These are phyloP conservation scores for Iphiclides podalirius DNA, from an alignment of 2,888 invertebrate species.

Conservation along the genomic window DNA sequence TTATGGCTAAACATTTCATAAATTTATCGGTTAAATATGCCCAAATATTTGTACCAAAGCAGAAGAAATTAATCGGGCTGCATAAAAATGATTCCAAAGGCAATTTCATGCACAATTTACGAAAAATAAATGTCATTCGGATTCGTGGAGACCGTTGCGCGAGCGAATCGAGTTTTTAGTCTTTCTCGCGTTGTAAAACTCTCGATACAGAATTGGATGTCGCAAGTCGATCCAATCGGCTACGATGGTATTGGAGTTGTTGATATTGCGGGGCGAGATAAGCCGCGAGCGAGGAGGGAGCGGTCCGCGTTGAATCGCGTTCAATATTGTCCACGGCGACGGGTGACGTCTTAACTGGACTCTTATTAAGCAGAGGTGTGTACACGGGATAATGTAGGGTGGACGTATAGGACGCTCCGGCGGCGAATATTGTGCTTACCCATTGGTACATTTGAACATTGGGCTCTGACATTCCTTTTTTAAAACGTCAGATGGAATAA, in stretches of 20 bases:
- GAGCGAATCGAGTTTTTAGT: constrained; percentile 20
- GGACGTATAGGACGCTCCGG: too few relatives aligned
- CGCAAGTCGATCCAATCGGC: constrained; percentile 29
- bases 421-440: too few relatives aligned
- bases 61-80: too few relatives aligned
- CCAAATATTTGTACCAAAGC: too few relatives aligned
- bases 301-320: constrained; percentile 54
- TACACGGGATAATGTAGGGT: constrained; percentile 17
- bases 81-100: too few relatives aligned
- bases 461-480: too few relatives aligned
- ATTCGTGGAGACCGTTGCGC: constrained; percentile 12
- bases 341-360: constrained; percentile 48
- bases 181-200: constrained; percentile 20
- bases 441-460: too few relatives aligned
- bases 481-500: too few relatives aligned
- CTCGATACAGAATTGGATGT: constrained; percentile 22
- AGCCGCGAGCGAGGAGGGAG: constrained; percentile 35
- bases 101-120: constrained; percentile 13
- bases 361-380: constrained; percentile 62
- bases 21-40: too few relatives aligned
- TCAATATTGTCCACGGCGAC: constrained; percentile 62
- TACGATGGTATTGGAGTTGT: constrained; percentile 34
- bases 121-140: constrained; percentile 19
- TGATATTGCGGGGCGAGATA: constrained; percentile 41
- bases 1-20: too few relatives aligned